phyloP scores from a whole-genome alignment of 1,140 invertebrate species.

The Drosophila fuyamai region DNA sequence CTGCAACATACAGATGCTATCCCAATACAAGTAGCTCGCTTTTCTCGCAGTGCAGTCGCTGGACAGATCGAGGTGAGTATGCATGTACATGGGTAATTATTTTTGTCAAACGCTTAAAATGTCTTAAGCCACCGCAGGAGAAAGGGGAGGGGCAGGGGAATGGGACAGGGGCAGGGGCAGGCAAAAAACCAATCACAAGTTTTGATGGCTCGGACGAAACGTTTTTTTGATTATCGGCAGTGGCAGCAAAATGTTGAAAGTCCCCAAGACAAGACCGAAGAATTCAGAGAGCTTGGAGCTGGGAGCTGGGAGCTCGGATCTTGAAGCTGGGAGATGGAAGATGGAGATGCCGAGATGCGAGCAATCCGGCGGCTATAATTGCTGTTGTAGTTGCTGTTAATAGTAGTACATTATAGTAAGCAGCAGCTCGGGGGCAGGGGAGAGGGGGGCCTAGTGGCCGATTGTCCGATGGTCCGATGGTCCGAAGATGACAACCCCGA shows the following conservation, averaged over 20 bases:
- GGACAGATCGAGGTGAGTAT: conserved; percentile 36
- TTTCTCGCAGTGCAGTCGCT: conserved; percentile 20
- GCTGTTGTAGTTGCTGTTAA: conserved; percentile 48
- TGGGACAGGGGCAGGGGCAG: neutral
- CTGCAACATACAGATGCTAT: too few species aligned
- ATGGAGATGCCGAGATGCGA: conserved; percentile 23
- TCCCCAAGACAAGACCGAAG: conserved; percentile 22
- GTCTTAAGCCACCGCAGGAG: conserved; percentile 36
- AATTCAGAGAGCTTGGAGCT: conserved; percentile 27
- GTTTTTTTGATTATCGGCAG: conserved; percentile 55
- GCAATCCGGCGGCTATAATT: conserved; percentile 38
- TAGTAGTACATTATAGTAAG: conserved; percentile 50
- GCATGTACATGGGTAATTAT: conserved; percentile 71
- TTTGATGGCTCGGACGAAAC: conserved; percentile 53
- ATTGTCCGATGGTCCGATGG: conserved; percentile 1
- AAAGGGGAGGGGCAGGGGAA: neutral
- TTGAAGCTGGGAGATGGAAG: neutral
- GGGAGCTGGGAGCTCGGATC: neutral
- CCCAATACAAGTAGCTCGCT: neutral
- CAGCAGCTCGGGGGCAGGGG: neutral
- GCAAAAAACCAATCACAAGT: conserved; percentile 54
- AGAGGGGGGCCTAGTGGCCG: neutral
- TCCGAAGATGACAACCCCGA: conserved; percentile 41
- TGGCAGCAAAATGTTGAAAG: conserved; percentile 45
- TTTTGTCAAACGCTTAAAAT: conserved; percentile 75